phyloP scores from a whole-genome alignment of 2,113 vertebrate species.

The Bombycilla garrulus region DNA sequence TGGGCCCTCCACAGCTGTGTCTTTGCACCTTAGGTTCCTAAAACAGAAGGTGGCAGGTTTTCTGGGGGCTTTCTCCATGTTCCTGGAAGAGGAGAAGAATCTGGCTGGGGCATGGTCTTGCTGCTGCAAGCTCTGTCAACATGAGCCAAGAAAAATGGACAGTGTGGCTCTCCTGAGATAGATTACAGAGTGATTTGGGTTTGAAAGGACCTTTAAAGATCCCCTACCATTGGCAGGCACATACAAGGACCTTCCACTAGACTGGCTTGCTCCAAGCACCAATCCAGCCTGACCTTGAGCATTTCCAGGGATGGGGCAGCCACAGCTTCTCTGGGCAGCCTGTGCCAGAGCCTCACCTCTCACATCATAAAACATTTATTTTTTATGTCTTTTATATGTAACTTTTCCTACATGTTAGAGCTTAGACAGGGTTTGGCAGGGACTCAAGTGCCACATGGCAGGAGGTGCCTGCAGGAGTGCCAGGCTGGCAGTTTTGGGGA shows the following conservation, averaged over 20 bases:
- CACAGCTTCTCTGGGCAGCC: neutral
- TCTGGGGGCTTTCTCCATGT: neutral
- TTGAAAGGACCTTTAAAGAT: neutral
- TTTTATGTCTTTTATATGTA: neutral
- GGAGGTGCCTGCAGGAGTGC: neutral
- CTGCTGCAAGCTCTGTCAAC: neutral
- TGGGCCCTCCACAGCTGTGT: neutral
- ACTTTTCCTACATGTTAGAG: neutral
- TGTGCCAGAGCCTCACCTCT: neutral
- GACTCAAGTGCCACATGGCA: fast-evolving
- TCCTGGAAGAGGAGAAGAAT: neutral
- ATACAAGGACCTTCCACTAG: neutral
- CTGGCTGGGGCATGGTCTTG: neutral
- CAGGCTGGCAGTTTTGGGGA: neutral
- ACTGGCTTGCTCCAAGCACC: neutral
- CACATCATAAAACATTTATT: neutral
- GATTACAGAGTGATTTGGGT: neutral
- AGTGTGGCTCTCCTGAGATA: neutral
- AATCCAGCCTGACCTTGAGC: neutral
- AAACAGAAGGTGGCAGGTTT: neutral
- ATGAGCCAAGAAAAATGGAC: neutral
- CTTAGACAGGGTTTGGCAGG: neutral
- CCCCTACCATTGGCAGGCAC: neutral
- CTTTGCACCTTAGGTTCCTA: neutral
- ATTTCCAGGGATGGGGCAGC: neutral